Percentiles rank a stretch among this genome's conserved stretches.
These are phyloP conservation scores for Philereme transversata DNA, from an alignment of 2,888 invertebrate genomes.

Conservation along the genomic window DNA sequence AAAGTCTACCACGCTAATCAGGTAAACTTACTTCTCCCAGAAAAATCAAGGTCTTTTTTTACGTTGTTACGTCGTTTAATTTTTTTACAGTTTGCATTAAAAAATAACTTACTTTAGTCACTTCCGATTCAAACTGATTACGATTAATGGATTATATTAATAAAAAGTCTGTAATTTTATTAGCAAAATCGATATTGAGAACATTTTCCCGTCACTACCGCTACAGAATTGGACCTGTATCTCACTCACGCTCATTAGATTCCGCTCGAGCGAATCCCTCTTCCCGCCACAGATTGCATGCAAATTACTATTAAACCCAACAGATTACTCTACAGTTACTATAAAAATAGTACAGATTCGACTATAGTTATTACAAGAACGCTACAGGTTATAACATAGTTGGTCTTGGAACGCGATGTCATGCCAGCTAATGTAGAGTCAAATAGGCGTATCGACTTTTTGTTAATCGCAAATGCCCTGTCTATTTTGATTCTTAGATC, in stretches of 20 bases:
- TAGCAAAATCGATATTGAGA: too few relatives aligned
- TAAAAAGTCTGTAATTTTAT: too few relatives aligned
- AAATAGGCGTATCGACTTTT: slow-evolving; percentile 45
- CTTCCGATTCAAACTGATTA: too few relatives aligned
- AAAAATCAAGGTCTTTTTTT: too few relatives aligned
- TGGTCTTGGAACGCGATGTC: slow-evolving; percentile 40
- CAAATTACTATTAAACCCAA: slow-evolving; percentile 14
- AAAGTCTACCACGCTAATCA: too few relatives aligned
- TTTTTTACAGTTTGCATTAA: too few relatives aligned
- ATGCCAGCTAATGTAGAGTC: slow-evolving; percentile 50
- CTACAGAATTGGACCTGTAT: slow-evolving; percentile 23
- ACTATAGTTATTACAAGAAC: neutral
- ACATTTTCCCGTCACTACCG: slow-evolving; percentile 24
- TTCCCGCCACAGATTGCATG: slow-evolving; percentile 23
- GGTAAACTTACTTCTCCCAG: too few relatives aligned
- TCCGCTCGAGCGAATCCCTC: slow-evolving; percentile 47
- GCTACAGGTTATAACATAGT: neutral
- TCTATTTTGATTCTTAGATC: slow-evolving; percentile 14
- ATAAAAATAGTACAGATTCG: slow-evolving; percentile 2
- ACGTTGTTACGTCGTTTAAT: too few relatives aligned
- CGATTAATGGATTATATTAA: too few relatives aligned
- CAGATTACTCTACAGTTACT: slow-evolving; percentile 7
- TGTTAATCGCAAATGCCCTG: slow-evolving; percentile 15
- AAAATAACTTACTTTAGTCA: too few relatives aligned
- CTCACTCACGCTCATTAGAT: slow-evolving; percentile 63